Conservation (phyloP, 2,113 vertebrate species). For the Sminthopsis crassicaudata region DNA sequence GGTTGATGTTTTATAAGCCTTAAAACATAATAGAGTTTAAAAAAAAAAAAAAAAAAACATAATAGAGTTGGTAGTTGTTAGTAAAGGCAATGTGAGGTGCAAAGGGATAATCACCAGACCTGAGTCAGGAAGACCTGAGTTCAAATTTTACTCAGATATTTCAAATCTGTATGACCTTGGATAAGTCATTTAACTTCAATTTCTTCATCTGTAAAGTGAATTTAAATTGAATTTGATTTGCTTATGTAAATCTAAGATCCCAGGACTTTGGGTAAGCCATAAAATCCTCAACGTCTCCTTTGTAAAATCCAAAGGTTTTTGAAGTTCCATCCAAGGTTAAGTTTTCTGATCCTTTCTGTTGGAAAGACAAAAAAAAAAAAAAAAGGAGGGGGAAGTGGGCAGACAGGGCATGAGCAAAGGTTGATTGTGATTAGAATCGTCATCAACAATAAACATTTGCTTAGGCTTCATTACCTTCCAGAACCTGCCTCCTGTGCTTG, state of each 20-base stretch:
- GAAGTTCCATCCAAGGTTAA: background rate
- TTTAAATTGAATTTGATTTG: background rate
- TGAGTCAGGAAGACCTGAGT: background rate
- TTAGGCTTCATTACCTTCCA: background rate
- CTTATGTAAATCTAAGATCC: background rate
- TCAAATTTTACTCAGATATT: background rate
- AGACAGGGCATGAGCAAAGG: background rate
- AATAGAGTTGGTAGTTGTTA: background rate
- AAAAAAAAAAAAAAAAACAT: too few relatives aligned
- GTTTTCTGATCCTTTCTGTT: background rate
- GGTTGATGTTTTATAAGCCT: background rate
- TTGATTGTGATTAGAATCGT: background rate
- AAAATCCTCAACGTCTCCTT: background rate
- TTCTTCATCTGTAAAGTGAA: background rate
- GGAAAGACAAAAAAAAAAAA: background rate
- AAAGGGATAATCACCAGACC: background rate
- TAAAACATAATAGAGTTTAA: background rate
- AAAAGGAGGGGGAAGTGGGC: background rate
- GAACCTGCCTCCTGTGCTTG: background rate
- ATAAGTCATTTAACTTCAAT: background rate
- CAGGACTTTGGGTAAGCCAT: background rate
- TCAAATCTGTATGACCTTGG: background rate
- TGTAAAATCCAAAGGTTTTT: background rate
- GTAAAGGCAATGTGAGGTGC: background rate
- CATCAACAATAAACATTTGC: background rate